Percentiles rank a stretch among this genome's conserved stretches.
Conservation (phyloP, 2,797 vertebrate species). For the Xenopus petersii region DNA sequence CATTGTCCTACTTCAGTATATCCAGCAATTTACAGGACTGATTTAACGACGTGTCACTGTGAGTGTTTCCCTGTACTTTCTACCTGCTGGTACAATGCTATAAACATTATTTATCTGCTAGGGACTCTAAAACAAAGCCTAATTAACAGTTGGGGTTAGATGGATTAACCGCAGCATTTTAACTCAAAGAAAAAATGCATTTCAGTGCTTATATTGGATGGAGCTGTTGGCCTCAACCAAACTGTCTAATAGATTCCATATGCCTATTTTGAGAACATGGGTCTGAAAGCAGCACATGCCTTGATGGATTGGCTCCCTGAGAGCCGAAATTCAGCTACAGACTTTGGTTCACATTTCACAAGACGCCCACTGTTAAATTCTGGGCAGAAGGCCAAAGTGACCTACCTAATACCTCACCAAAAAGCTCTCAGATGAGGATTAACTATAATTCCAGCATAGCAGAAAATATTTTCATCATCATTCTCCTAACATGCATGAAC, state of each 20-base stretch:
- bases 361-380: slow-evolving; percentile 82
- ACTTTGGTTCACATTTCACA: slow-evolving; percentile 83
- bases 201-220: slow-evolving; percentile 67
- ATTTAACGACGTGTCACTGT: background rate
- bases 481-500: background rate
- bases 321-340: slow-evolving; percentile 72
- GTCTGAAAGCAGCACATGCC: slow-evolving; percentile 78
- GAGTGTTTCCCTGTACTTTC: background rate
- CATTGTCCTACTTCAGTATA: too few species aligned
- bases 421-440: slow-evolving; percentile 62
- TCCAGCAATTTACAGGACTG: too few species aligned
- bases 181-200: slow-evolving; percentile 58
- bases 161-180: slow-evolving; percentile 54
- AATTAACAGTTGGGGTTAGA: slow-evolving; percentile 29
- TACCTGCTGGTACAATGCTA: background rate
- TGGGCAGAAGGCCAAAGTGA: slow-evolving; percentile 73
- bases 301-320: slow-evolving; percentile 72
- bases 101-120: slow-evolving; percentile 2
- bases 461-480: slow-evolving; percentile 17
- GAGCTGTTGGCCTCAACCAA: slow-evolving; percentile 66
- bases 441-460: slow-evolving; percentile 58
- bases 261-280: slow-evolving; percentile 70
- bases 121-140: background rate
- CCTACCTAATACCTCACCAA: slow-evolving; percentile 75
- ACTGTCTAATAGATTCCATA: slow-evolving; percentile 80